phyloP scores from a whole-genome alignment of 2,888 invertebrate species.

The Eristalinus aeneus region DNA sequence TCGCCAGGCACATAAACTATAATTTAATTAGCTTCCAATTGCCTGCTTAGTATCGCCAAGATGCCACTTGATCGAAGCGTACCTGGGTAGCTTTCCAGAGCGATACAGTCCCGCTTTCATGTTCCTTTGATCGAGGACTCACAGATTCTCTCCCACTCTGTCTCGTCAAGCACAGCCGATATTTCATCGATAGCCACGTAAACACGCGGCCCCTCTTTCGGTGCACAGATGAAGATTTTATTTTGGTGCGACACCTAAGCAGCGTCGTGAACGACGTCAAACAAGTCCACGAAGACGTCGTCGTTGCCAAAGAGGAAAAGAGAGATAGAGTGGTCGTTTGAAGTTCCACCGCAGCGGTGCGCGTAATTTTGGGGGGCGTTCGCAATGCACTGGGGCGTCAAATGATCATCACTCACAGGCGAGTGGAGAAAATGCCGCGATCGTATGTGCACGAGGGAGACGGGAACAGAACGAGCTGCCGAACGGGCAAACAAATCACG shows the following conservation, averaged over 20 bases:
- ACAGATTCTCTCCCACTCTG: conserved; percentile 7
- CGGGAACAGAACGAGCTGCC: conserved; percentile 25
- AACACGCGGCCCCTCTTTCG: conserved; percentile 24
- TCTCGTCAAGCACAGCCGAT: conserved; percentile 43
- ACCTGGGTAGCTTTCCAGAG: background rate
- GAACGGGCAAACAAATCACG: conserved; percentile 68
- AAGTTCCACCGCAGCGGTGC: conserved; percentile 41
- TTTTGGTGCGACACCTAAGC: conserved; percentile 66
- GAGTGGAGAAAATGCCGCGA: background rate
- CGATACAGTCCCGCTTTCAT: conserved; percentile 35
- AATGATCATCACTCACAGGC: conserved; percentile 21
- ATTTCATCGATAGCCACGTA: conserved; percentile 53
- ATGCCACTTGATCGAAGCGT: background rate
- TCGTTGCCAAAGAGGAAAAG: background rate
- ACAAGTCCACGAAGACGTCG: conserved; percentile 20
- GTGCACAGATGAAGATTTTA: conserved; percentile 30
- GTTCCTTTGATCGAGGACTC: conserved; percentile 57
- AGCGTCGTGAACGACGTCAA: conserved; percentile 42
- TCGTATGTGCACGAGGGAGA: background rate
- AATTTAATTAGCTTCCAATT: conserved; percentile 24
- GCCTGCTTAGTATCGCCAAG: conserved; percentile 30
- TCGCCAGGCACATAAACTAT: conserved; percentile 1
- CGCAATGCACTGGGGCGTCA: conserved; percentile 64
- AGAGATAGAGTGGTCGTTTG: conserved; percentile 35
- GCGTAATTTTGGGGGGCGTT: conserved; percentile 63